Percentiles rank a stretch among this genome's conserved stretches.
These are phyloP conservation scores for Ciona savignyi DNA, from an alignment of 23 tunicate species.

Conservation along the genomic window DNA sequence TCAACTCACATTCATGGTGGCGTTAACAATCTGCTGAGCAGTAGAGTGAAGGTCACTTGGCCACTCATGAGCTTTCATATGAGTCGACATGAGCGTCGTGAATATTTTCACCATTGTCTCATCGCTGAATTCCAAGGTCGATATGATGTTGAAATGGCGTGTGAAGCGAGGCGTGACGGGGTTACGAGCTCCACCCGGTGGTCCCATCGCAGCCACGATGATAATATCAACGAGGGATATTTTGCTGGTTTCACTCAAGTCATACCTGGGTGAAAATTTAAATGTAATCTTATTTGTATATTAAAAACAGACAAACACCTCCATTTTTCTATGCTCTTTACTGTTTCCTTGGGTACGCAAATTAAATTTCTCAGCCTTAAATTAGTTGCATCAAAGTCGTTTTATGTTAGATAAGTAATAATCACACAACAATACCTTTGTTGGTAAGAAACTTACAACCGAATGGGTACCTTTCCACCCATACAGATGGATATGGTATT, in stretches of 20 bases:
- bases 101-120: slow-evolving; percentile 99
- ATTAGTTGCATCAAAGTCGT: too few species aligned
- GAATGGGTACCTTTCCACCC: too few species aligned
- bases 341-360: too few species aligned
- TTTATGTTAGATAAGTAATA: too few species aligned
- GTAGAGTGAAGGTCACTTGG: slow-evolving; percentile 50
- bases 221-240: slow-evolving; percentile 70
- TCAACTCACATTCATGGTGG: slow-evolving; percentile 59
- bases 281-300: not conserved
- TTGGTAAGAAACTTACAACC: too few species aligned
- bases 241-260: slow-evolving; percentile 76
- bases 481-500: too few species aligned
- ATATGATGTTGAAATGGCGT: slow-evolving; percentile 90
- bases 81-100: slow-evolving; percentile 74
- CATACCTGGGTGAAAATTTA: slow-evolving; percentile 58
- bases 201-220: slow-evolving; percentile 96
- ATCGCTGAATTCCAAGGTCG: slow-evolving; percentile 88
- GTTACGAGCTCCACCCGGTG: slow-evolving; percentile 98
- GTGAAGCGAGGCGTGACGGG: slow-evolving; percentile 85
- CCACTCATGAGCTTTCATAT: slow-evolving; percentile 74
- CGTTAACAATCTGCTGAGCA: slow-evolving; percentile 71
- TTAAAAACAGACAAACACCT: not conserved
- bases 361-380: too few species aligned
- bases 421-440: too few species aligned
- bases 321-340: not conserved